Conservation (phyloP, 2,888 invertebrate genomes). For the Conomelus anceps region DNA sequence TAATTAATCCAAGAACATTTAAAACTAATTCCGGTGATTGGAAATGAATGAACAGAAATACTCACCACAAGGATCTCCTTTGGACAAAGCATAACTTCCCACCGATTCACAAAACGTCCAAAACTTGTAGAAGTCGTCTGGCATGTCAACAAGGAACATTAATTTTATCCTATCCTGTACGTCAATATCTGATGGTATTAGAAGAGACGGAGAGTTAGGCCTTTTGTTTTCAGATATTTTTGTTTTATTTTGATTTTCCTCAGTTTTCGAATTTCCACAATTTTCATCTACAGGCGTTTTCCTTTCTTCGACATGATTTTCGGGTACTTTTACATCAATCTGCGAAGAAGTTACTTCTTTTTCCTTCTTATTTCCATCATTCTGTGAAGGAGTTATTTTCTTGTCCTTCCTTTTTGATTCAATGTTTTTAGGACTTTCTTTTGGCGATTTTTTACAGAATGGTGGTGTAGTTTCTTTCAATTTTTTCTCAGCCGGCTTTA, state of each 20-base stretch:
- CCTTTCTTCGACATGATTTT: not conserved
- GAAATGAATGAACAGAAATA: no score
- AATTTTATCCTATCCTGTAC: constrained; percentile 53
- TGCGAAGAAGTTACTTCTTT: not conserved
- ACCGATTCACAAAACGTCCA: constrained; percentile 62
- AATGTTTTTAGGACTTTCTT: not conserved
- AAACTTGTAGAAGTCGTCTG: constrained; percentile 79
- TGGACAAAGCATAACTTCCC: constrained; percentile 41
- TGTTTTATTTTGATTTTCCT: not conserved
- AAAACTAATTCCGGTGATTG: no score
- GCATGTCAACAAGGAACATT: constrained; percentile 79
- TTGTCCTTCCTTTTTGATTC: not conserved
- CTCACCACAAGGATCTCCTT: constrained; percentile 48
- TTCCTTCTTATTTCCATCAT: not conserved
- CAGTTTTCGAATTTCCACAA: not conserved
- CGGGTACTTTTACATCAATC: not conserved
- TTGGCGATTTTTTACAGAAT: not conserved
- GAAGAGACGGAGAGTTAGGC: not conserved
- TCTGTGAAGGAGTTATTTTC: not conserved
- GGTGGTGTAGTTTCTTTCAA: not conserved
- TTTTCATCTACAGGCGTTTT: not conserved
- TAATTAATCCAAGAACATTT: no score
- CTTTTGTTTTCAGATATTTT: not conserved
- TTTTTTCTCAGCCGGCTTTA: not conserved
- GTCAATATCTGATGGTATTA: constrained; percentile 14